Conservation (phyloP, 2,797 vertebrate genomes). For the Leptatherina wallacei region DNA sequence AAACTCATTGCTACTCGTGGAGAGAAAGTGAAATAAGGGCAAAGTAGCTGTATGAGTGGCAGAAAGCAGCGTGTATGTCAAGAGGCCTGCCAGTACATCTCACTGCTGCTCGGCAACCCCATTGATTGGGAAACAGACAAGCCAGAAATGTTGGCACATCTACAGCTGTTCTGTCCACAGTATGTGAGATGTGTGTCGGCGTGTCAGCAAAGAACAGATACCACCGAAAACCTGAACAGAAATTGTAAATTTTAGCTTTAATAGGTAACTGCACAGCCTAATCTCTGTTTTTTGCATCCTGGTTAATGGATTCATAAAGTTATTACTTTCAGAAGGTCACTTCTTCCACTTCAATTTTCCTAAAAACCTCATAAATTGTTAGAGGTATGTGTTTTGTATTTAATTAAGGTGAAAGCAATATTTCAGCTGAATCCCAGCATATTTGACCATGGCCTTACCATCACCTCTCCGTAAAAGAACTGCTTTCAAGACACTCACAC, state of each 20-base stretch:
- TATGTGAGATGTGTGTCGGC: constrained; percentile 3
- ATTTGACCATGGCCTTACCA: neutral
- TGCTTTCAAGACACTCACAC: neutral
- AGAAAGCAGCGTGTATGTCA: constrained; percentile 15
- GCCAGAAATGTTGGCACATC: neutral
- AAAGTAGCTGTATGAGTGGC: neutral
- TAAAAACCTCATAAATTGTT: neutral
- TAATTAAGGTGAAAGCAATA: neutral
- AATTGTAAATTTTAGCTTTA: neutral
- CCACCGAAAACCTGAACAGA: neutral
- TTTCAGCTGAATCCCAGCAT: neutral
- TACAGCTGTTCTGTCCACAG: constrained; percentile 4
- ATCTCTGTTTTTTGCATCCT: neutral
- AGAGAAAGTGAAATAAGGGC: constrained; percentile 13
- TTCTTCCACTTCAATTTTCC: neutral
- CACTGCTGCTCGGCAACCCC: constrained; percentile 21
- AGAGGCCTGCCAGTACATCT: constrained; percentile 24
- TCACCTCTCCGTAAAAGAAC: neutral
- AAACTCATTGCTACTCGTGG: neutral
- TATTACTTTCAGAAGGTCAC: neutral
- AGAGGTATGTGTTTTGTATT: neutral
- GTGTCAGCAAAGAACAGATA: neutral
- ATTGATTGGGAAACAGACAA: constrained; percentile 21
- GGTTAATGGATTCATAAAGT: neutral
- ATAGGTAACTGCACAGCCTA: neutral